Percentiles rank a stretch among this genome's conserved stretches.
These are phyloP conservation scores for Oceanites oceanicus DNA, from an alignment of 2,113 vertebrate genomes.

Conservation along the genomic window DNA sequence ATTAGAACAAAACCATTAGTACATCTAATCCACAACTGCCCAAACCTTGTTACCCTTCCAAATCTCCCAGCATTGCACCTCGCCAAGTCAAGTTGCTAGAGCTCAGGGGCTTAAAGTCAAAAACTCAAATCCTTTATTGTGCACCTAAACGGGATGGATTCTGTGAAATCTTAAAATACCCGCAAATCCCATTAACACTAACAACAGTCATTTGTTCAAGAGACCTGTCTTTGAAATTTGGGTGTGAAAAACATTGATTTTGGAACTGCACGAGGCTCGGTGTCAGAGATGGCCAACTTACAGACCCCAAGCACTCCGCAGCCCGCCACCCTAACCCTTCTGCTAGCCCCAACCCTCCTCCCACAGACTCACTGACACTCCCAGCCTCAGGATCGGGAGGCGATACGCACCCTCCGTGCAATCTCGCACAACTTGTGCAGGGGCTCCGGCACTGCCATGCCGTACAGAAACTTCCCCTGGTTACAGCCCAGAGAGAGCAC, in stretches of 20 bases:
- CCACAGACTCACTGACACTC: background rate
- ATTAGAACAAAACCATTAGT: constrained; percentile 2
- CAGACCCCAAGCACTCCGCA: accelerated
- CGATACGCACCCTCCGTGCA: accelerated
- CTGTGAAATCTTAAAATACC: background rate
- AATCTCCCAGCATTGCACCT: background rate
- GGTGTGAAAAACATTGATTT: background rate
- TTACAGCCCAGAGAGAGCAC: background rate
- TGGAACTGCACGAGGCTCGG: accelerated
- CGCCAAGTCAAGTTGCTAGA: background rate
- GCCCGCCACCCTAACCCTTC: background rate
- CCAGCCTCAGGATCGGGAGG: background rate
- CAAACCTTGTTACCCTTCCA: background rate
- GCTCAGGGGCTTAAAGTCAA: constrained; percentile 14
- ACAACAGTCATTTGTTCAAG: background rate
- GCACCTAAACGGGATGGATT: background rate
- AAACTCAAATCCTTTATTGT: background rate
- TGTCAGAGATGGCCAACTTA: background rate
- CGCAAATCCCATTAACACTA: background rate
- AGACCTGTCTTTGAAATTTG: background rate
- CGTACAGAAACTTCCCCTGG: background rate
- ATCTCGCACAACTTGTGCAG: accelerated
- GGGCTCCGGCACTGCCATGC: background rate
- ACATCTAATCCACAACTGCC: background rate
- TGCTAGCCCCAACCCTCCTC: background rate